Evolutionary conservation across 2,888 invertebrate species (phyloP), one percentile per base, ranked within the genome.

Genomic region (Clepsis dumicolana): DNA sequence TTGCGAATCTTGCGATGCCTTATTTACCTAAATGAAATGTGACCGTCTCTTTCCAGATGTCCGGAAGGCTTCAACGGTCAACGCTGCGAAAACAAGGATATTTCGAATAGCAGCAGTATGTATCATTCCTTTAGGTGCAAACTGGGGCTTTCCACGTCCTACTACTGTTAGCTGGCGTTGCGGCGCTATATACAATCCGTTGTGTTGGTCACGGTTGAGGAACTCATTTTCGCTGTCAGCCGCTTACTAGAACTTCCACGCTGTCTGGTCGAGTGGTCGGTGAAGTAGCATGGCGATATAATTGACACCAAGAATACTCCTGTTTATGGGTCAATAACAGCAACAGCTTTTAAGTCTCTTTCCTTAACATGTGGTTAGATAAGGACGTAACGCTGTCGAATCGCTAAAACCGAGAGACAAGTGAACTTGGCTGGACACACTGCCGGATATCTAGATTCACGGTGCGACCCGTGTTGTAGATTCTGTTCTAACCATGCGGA

Each of bases 51-150:
- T 44, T 59, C 3, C 94, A 97, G 97, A 94, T 97, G 97, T 92
- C 95, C 96, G 79, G 96, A 96, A 87, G 96, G 96, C 84, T 97
- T 95, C 95, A 95, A 95, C 86, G 97, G 97, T 83, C 95, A 95
- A 87, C 95, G 96, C 83, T 97, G 97, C 94, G 96, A 96, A 93
- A 95, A 95, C 90, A 97, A 97, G 95, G 95, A 96, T 91, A 95
- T 96, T 85, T 95, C 95, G 89, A 95, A 95, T 87, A 89, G 90
- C 86, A 95, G 96, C 94, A 96, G 96, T 96, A 96, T 95, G 96
- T 96, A 96, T 96, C 95, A 95, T 93, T 94, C 95, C 91, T 96
- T 95, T 94, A 95, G 95, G 93, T 96, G 96, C 96, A 96, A 95
- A 94, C 94, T 96, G 94, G 96, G 96, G 93, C 95, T 96, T 86